Base-by-base conservation (phyloP, 1,140 invertebrate species). In the Drosophila sechellia region DNA sequence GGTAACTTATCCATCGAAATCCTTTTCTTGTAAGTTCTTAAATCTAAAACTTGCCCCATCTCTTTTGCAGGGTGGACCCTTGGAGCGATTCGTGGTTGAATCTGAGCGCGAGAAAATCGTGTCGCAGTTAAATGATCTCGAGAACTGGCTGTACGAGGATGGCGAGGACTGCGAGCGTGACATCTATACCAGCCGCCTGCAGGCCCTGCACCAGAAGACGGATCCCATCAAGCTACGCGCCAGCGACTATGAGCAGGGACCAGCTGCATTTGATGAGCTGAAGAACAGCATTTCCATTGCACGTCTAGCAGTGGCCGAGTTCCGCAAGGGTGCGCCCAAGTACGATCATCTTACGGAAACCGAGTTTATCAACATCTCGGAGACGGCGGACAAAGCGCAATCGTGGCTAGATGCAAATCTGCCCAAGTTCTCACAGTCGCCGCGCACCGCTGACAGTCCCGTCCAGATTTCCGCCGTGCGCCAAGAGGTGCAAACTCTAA, bases 91-190 rank as follows among this genome's bases (percentile, higher is more conserved):
- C 89, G 94, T 98, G 2, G 93, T 95, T 4, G 96, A 97, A 63
- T 90, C 93, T 5, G 96, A 97, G 63, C 94, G 95, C 72, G 93
- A 94, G 52, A 79, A 93, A 0, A 95, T 99, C 57, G 94, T 95
- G 39, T 89, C 93, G 57, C 93, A 95, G 57, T 94, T 99, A 11
- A 96, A 97, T 78, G 94, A 96, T 22, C 96, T 97, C 71, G 98
- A 99, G 93, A 96, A 96, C 87, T 99, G 99, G 99, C 93, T 99
- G 0, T 99, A 99, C 90, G 97, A 97, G 68, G 94, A 94, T 45
- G 98, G 98, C 0, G 98, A 98, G 92, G 97, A 99, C 83, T 97
- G 98, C 90, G 95, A 96, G 48, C 96, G 97, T 93, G 96, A 94
- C 90, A 93, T 93, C 13, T 95, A 95, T 78, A 93, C 93, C 50